phyloP scores from a whole-genome alignment of 2,797 vertebrate species.

The Chiroxiphia lanceolata region DNA sequence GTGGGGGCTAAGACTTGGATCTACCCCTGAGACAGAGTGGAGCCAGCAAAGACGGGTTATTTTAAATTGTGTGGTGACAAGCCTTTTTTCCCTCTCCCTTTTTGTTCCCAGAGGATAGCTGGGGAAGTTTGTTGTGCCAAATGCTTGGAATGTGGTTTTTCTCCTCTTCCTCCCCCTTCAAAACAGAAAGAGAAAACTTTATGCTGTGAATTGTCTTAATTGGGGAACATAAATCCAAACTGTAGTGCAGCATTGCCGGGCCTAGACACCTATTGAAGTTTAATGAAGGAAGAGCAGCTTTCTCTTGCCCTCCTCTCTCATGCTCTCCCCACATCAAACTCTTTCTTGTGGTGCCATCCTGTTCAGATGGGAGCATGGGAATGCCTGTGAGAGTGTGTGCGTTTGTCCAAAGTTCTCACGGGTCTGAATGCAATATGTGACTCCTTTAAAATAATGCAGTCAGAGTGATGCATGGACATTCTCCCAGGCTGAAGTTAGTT shows the following conservation, averaged over 20 bases:
- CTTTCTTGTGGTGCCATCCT: conserved; percentile 3
- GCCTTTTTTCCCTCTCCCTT: not conserved
- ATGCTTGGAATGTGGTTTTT: conserved; percentile 26
- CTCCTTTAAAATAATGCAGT: not conserved
- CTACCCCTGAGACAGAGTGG: conserved; percentile 44
- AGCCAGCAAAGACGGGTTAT: conserved; percentile 46
- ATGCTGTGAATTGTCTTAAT: conserved; percentile 31
- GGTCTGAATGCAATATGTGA: not conserved
- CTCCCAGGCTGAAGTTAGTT: not conserved
- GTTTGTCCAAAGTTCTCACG: not conserved
- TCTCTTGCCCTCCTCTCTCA: not conserved
- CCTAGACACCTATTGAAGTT: not conserved
- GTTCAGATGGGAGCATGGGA: not conserved
- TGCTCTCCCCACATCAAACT: not conserved
- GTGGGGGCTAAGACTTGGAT: conserved; percentile 28
- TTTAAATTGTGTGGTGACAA: conserved; percentile 46
- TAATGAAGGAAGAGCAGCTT: not conserved
- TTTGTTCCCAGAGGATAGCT: conserved; percentile 45
- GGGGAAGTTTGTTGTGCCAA: not conserved
- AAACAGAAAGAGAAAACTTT: conserved; percentile 35
- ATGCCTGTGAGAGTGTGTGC: not conserved
- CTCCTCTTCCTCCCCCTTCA: not conserved
- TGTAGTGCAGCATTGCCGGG: not conserved
- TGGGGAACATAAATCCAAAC: conserved; percentile 33
- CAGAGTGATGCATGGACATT: not conserved